Evolutionary conservation across 2,888 invertebrate genomes (phyloP), one percentile per base, ranked within the genome.

Genomic region (Phyllotreta cruciferae): DNA sequence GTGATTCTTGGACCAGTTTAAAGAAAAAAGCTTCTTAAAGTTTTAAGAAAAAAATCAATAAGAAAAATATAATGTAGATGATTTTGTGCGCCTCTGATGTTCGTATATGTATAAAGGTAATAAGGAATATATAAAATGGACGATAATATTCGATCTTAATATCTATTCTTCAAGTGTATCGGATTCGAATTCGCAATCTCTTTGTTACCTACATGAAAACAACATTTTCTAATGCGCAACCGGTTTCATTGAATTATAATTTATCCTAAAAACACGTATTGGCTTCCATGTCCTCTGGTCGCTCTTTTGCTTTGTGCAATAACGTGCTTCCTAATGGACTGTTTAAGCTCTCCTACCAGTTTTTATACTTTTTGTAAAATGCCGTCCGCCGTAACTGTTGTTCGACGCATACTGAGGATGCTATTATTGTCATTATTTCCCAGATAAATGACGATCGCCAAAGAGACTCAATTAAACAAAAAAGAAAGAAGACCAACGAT

Each of bases 221-320:
- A 76, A 73, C 76, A 77, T 77, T 79, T 24, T 78, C 79, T 79
- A 79, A 79, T 76, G 72, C 77, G 73, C 72, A 77, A 80, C 79
- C 79, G 79, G 80, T 79, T 79, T 69, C 77, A 78, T 78, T 79
- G 79, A 80, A 79, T 79, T 77, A 77, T 77, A 79, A 78, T 79
- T 78, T 77, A 78, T 77, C 78, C 79, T 78, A 79, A 80, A 79
- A 80, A 78, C 77, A 75, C 73, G 76, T 73, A 75, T 74, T 68
- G 71, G 74, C 70, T 70, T 68, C 70, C 67, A 66, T 66, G 66
- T 66, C 52, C 58, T 55, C 62, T 64, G 37, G 41, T 52, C 13
- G 58, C 42, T 60, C 37, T 61, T 47, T 42, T 24, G 49, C 62
- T 62, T 56, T 62, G 52, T 50, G 62, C 56, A 36, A 49, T 42